Evolutionary conservation across 2,888 invertebrate genomes (phyloP), one percentile per base, ranked within the genome.

Genomic region (Glaucopsyche alexis): DNA sequence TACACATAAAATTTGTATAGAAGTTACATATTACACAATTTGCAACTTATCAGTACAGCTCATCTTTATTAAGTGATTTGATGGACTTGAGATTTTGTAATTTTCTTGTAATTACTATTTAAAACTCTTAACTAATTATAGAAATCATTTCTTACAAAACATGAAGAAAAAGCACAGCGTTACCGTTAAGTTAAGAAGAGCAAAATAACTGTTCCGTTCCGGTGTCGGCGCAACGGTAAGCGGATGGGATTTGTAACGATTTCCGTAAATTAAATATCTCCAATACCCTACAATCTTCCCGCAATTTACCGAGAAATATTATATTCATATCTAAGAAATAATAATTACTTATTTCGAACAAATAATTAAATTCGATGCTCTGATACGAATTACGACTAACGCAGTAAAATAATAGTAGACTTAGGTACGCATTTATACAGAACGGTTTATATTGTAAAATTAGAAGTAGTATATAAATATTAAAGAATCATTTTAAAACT

Each of bases 161-260:
- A 85, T 84, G 85, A 86, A 88, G 85, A 89, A 89, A 89, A 89
- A 88, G 86, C 87, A 86, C 87, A 81, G 87, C 88, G 85, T 79
- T 74, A 87, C 90, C 89, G 90, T 90, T 90, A 90, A 76, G 81
- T 76, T 42, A 66, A 81, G 86, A 87, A 84, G 86, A 87, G 83
- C 85, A 79, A 82, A 79, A 79, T 89, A 89, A 89, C 90, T 87
- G 90, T 89, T 79, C 78, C 85, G 89, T 90, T 89, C 89, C 90
- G 89, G 86, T 85, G 84, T 84, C 66, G 66, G 66, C 79, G 81
- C 81, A 79, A 80, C 80, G 80, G 78, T 71, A 66, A 74, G 75
- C 73, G 73, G 74, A 77, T 66, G 66, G 66, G 75, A 77, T 77
- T 73, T 72, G 74, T 74, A 74, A 75, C 75, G 72, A 74, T 66